Evolutionary conservation across 2,113 vertebrate genomes (phyloP), one percentile per base, ranked within the genome.

Genomic region (Oxyura jamaicensis): DNA sequence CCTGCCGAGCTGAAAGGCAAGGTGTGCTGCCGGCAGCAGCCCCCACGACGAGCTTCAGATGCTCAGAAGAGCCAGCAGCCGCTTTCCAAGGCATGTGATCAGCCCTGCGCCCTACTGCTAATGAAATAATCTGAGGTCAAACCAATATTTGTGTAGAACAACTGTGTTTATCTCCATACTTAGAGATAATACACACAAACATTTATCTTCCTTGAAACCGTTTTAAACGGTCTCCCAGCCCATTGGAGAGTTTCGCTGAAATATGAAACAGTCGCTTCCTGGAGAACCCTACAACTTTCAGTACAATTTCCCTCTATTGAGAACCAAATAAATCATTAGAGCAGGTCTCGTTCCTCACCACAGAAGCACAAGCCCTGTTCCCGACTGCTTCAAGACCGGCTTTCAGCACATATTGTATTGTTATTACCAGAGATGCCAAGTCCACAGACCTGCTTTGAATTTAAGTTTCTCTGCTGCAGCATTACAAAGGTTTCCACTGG

Each of bases 401-500:
- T 77, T 52, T 60, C 74, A 17, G 89, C 91, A 95, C 95, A 87
- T 21, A 75, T 41, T 62, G n/a, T 41, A 80, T 56, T 81, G 77
- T 68, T 92, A 65, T 87, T 20, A 9, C 22, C 28, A 1, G 17
- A 5, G 44, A 28, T 83, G 97, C 97, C 97, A 97, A 97, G 83
- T 14, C 59, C 81, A 80, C 83, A 76, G 96, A 81, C 85, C 95
- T 93, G 94, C 96, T 96, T 90, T 52, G 90, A 96, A 96, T 95
- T 93, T 92, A 94, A 87, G 97, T 68, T 83, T 96, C 94, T 92
- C 84, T 5, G 0, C 90, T 88, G 84, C 82, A 87, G 88, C 53
- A 11, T 77, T 68, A 88, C 90, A 81, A 42, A 95, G 83, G 88
- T 85, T 98, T 91, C 94, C 83, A 59, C 86, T 97, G 97, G 96